Percentiles rank a stretch among this genome's conserved stretches.
Evolutionary conservation across 2,888 invertebrate genomes (phyloP).

Genomic region (Heliconius ismenius): DNA sequence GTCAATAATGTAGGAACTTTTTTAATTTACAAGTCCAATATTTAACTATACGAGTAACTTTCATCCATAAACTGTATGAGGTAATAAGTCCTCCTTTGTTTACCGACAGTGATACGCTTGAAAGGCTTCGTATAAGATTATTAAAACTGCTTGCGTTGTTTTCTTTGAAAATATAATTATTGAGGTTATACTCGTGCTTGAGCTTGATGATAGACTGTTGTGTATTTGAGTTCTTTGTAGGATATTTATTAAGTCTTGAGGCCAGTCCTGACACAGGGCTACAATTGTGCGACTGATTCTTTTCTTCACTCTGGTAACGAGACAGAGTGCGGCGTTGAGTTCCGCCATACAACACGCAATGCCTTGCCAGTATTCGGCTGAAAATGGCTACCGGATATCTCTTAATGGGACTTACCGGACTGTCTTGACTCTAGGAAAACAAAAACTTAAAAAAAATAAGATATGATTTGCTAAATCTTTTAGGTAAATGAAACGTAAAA

Average conservation of each 20-base stretch:
- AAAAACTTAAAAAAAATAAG: too few species aligned
- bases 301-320: too few species aligned
- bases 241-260: neutral
- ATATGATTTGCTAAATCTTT: neutral
- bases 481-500: neutral
- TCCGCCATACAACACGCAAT: too few species aligned
- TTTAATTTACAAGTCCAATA: slow-evolving; percentile 39
- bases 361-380: too few species aligned
- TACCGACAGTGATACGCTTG: slow-evolving; percentile 24
- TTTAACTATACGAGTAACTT: slow-evolving; percentile 35
- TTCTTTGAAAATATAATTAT: neutral
- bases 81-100: slow-evolving; percentile 29
- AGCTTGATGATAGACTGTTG: too few species aligned
- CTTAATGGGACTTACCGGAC: too few species aligned
- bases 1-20: slow-evolving; percentile 38
- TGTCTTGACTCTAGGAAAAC: too few species aligned
- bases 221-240: neutral
- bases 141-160: neutral
- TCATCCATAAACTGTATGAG: slow-evolving; percentile 26
- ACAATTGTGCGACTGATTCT: too few species aligned
- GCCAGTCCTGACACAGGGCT: too few species aligned
- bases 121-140: slow-evolving; percentile 17
- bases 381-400: too few species aligned
- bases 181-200: too few species aligned
- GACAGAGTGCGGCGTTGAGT: too few species aligned